A percentile compares a stretch with the other conserved stretches of the same genome.
Conservation (phyloP, 2,113 vertebrate species). For the Vidua macroura region DNA sequence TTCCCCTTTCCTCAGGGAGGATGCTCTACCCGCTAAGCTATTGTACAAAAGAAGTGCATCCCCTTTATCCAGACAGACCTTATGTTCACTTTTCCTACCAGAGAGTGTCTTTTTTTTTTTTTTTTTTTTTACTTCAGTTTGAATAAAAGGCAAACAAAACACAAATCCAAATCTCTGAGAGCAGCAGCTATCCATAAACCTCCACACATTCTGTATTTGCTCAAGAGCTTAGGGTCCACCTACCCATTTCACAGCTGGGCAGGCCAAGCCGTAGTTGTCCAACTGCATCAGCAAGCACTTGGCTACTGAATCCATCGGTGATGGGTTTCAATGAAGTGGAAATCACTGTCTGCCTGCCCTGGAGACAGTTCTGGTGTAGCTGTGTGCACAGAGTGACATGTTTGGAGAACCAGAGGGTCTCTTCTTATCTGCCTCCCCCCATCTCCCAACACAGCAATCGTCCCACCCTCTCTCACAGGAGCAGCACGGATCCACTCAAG, state of each 20-base stretch:
- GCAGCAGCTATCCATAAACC: neutral
- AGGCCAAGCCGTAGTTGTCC: neutral
- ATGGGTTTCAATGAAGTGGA: neutral
- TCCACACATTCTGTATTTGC: fast-evolving
- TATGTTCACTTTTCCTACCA: conserved; percentile 10
- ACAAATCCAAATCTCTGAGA: neutral
- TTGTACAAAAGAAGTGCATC: neutral
- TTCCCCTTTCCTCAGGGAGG: neutral
- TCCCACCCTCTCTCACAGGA: fast-evolving
- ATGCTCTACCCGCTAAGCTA: neutral
- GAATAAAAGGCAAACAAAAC: conserved; percentile 3
- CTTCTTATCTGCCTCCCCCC: neutral
- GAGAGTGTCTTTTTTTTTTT: neutral
- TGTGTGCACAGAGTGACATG: too few species aligned
- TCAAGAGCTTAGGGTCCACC: neutral
- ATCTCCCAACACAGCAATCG: neutral
- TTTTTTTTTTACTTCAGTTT: neutral
- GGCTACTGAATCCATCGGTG: neutral
- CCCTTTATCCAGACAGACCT: conserved; percentile 28
- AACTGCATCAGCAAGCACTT: neutral
- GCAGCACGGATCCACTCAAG: neutral
- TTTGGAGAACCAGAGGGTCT: neutral
- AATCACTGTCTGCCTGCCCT: neutral
- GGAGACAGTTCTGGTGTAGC: neutral
- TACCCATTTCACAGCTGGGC: neutral